Evolutionary conservation across 1,140 invertebrate genomes (phyloP).

Genomic region (Bombus terrestris): DNA sequence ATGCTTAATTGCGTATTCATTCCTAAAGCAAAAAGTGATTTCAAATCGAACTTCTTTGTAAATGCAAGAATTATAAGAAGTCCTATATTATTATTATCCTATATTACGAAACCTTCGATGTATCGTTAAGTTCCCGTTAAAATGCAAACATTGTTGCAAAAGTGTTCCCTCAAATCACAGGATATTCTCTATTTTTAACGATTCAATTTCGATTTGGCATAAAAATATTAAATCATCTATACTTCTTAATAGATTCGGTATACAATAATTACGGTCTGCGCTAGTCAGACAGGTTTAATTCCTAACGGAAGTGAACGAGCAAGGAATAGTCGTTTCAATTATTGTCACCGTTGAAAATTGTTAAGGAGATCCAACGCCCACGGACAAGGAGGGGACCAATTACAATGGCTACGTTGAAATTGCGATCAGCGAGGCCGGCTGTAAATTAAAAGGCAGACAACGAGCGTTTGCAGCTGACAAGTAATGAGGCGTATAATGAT

Average conservation of each 20-base stretch:
- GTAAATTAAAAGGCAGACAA: constrained; percentile 75
- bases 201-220: neutral
- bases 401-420: constrained; percentile 38
- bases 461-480: constrained; percentile 73
- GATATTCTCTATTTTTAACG: neutral
- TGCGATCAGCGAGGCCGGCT: constrained; percentile 57
- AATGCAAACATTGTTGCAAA: neutral
- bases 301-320: neutral
- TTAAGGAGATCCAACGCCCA: constrained; percentile 2
- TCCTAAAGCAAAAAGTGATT: neutral
- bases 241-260: neutral
- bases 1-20: neutral
- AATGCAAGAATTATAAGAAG: too few species aligned
- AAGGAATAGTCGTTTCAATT: neutral
- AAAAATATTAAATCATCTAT: neutral
- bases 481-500: constrained; percentile 79
- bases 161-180: neutral
- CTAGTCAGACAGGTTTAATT: neutral
- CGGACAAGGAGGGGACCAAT: neutral
- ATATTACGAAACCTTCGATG: neutral
- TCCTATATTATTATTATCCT: too few species aligned
- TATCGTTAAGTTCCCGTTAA: too few species aligned
- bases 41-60: too few species aligned
- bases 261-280: neutral
- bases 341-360: constrained; percentile 11